These are phyloP conservation scores for Teleopsis dalmanni DNA, from an alignment of 1,140 invertebrate genomes.

Conservation along the genomic window DNA sequence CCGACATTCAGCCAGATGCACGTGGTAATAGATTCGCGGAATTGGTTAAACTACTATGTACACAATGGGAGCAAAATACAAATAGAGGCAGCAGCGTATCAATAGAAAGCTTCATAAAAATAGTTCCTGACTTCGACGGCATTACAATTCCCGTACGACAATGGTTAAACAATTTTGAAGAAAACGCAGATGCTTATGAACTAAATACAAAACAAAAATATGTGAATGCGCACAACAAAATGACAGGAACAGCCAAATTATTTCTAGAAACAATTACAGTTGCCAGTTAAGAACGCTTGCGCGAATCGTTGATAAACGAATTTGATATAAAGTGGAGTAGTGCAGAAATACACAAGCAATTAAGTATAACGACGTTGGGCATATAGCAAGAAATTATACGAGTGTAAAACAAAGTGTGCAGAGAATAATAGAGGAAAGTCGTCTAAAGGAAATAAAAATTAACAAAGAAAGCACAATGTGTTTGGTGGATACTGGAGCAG, in stretches of 20 bases:
- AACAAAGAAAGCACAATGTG: too few species aligned
- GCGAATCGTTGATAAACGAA: not conserved
- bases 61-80: too few species aligned
- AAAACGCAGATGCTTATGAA: slow-evolving; percentile 6
- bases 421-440: slow-evolving; percentile 5
- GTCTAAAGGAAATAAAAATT: too few species aligned
- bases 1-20: too few species aligned
- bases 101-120: slow-evolving; percentile 1
- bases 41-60: too few species aligned
- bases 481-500: too few species aligned
- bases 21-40: too few species aligned
- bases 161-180: slow-evolving; percentile 5
- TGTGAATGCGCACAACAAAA: slow-evolving; percentile 7
- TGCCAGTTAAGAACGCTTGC: not conserved
- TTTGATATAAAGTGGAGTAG: not conserved
- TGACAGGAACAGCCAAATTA: not conserved
- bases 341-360: not conserved
- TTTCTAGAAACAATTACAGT: slow-evolving; percentile 1
- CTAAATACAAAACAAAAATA: slow-evolving; percentile 3
- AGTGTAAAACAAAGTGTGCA: not conserved
- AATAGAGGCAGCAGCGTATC: too few species aligned
- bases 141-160: slow-evolving; percentile 1
- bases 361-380: not conserved
- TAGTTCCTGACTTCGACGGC: not conserved
- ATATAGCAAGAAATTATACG: not conserved